Percentiles rank a stretch among this genome's conserved stretches.
These are phyloP conservation scores for Stictocephala bisonia DNA, from an alignment of 2,888 invertebrate genomes.

Conservation along the genomic window DNA sequence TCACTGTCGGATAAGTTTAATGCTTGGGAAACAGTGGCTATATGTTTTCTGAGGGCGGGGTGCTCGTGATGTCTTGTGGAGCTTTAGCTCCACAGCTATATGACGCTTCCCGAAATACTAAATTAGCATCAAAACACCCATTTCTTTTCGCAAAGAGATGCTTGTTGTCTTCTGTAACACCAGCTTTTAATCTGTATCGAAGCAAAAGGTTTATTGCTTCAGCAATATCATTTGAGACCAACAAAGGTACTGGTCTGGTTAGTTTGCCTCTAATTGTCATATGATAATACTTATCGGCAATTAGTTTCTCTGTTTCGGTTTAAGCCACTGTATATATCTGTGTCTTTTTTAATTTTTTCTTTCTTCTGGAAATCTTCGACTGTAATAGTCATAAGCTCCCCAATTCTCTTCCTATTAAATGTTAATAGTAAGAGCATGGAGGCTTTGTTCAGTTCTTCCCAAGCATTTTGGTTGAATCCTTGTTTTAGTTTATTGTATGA, in stretches of 20 bases:
- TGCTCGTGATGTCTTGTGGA: neutral
- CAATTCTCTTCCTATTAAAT: neutral
- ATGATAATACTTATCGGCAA: neutral
- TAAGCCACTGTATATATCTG: neutral
- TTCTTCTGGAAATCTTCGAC: neutral
- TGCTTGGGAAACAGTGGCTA: neutral
- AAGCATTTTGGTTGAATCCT: neutral
- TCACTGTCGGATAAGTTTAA: neutral
- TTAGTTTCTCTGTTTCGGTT: neutral
- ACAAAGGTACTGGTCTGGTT: neutral
- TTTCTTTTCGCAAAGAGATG: conserved; percentile 1
- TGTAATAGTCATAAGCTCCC: neutral
- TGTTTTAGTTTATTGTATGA: neutral
- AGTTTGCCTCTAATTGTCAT: neutral
- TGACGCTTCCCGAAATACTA: neutral
- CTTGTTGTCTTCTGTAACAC: neutral
- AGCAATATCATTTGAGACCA: neutral
- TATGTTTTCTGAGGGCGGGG: neutral
- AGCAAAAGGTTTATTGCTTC: neutral
- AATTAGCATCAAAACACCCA: neutral
- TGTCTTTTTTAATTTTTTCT: neutral
- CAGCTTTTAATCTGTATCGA: neutral
- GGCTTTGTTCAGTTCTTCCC: neutral
- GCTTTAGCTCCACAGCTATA: neutral
- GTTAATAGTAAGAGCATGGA: neutral